These are phyloP conservation scores for Bombus sylvicola DNA, from an alignment of 1,140 invertebrate species.

Conservation along the genomic window DNA sequence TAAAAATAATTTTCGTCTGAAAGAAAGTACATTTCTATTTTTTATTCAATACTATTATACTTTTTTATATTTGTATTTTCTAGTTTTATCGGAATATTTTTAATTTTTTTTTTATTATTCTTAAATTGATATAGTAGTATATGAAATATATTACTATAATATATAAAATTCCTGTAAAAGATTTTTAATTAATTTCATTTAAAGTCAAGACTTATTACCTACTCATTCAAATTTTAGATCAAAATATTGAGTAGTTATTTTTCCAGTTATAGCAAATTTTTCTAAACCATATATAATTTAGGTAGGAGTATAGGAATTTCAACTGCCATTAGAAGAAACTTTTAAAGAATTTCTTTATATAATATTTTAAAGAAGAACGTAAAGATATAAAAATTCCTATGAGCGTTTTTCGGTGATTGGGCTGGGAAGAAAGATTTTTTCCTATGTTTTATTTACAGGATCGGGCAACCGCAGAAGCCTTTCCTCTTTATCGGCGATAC, in stretches of 20 bases:
- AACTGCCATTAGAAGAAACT: too few species aligned
- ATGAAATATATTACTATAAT: too few species aligned
- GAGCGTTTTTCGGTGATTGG: background rate
- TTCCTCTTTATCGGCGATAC: conserved; percentile 24
- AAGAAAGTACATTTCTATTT: background rate
- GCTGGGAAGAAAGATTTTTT: background rate
- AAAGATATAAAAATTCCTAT: background rate
- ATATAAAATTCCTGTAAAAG: too few species aligned
- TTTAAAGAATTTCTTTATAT: background rate
- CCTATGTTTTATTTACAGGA: conserved; percentile 19
- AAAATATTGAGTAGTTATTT: too few species aligned
- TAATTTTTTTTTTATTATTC: too few species aligned
- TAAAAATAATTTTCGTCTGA: conserved; percentile 35
- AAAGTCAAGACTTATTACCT: too few species aligned
- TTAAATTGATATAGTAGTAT: background rate
- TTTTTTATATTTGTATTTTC: background rate
- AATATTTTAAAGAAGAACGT: background rate
- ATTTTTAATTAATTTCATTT: too few species aligned
- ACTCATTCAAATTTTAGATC: too few species aligned
- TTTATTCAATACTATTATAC: background rate
- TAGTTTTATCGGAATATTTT: background rate
- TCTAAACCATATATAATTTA: too few species aligned
- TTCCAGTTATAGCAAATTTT: too few species aligned
- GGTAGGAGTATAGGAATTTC: too few species aligned
- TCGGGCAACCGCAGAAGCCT: conserved; percentile 30